These are phyloP conservation scores for Xenops minutus DNA, from an alignment of 2,797 vertebrate species.

Conservation along the genomic window DNA sequence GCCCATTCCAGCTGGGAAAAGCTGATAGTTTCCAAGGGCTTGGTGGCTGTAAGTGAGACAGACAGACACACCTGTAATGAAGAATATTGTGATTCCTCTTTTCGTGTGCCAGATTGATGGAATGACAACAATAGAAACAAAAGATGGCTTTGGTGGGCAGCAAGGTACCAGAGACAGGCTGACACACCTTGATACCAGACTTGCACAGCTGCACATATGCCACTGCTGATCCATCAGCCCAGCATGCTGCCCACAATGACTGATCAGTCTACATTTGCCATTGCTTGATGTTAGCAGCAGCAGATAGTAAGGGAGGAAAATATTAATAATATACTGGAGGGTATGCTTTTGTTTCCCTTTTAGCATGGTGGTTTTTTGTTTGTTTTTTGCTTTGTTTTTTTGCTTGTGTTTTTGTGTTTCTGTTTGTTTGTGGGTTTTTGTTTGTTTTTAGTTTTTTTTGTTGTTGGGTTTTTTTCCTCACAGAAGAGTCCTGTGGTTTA, in stretches of 20 bases:
- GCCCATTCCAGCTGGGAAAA: neutral
- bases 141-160: conserved; percentile 51
- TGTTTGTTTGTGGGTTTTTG: no score
- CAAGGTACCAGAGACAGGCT: neutral
- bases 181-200: conserved; percentile 57
- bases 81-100: neutral
- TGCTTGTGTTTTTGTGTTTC: no score
- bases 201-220: conserved; percentile 61
- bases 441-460: no score
- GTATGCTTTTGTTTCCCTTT: neutral
- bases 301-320: neutral
- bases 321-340: neutral
- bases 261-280: conserved; percentile 50
- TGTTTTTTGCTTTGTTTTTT: no score
- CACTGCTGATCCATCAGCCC: conserved; percentile 61
- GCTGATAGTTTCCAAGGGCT: neutral
- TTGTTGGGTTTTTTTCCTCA: no score
- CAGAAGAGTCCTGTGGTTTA: neutral
- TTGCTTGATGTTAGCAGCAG: conserved; percentile 19
- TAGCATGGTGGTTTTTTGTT: neutral
- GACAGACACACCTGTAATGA: neutral
- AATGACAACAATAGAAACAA: conserved; percentile 49
- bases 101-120: neutral
- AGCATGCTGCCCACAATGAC: neutral
- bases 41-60: neutral